Conservation (phyloP, 2,113 vertebrate genomes). For the Miniopterus natalensis region DNA sequence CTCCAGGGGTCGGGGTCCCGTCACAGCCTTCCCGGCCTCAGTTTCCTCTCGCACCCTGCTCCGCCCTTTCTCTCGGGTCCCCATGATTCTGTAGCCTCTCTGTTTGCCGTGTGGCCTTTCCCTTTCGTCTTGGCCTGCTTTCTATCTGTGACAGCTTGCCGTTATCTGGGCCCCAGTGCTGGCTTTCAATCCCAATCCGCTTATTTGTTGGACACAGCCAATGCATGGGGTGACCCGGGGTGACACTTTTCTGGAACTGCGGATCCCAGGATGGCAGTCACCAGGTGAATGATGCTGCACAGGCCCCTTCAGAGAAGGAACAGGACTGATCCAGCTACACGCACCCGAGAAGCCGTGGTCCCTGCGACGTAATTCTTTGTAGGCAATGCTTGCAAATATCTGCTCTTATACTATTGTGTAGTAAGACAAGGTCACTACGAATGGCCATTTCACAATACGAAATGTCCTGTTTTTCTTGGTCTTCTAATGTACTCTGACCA, state of each 20-base stretch:
- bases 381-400: not conserved
- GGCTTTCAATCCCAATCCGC: not conserved
- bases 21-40: not conserved
- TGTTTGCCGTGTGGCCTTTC: not conserved
- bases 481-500: not conserved
- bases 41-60: not conserved
- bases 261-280: not conserved
- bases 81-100: not conserved
- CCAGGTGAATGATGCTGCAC: not conserved
- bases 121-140: not conserved
- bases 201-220: not conserved
- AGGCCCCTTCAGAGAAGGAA: not conserved
- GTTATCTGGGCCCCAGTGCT: not conserved
- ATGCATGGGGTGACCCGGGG: too few species aligned
- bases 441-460: not conserved
- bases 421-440: not conserved
- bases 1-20: not conserved
- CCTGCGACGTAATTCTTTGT: not conserved
- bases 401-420: not conserved
- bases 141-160: not conserved
- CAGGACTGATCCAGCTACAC: fast-evolving
- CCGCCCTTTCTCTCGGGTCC: not conserved
- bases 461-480: not conserved
- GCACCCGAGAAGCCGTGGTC: not conserved
- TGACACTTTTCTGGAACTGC: not conserved